phyloP scores from a whole-genome alignment of 2,113 vertebrate species.

The Ceyx margarethae region DNA sequence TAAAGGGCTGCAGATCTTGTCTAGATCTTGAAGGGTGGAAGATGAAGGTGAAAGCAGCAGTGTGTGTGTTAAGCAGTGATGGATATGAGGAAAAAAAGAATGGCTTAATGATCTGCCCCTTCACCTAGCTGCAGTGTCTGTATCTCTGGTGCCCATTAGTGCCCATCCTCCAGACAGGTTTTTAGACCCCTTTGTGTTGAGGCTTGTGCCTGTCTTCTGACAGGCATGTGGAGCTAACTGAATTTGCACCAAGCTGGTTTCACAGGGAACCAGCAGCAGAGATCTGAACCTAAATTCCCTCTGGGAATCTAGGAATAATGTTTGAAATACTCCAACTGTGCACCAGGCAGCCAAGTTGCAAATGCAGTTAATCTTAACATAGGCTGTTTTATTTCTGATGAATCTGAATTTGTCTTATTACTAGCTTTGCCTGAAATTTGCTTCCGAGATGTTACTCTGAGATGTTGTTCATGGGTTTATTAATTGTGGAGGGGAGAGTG shows the following conservation, averaged over 20 bases:
- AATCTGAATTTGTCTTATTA: neutral
- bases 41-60: neutral
- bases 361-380: constrained; percentile 7
- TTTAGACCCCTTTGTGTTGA: accelerated
- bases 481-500: neutral
- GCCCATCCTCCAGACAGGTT: neutral
- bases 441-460: neutral
- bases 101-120: neutral
- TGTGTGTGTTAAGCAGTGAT: neutral
- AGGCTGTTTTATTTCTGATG: neutral
- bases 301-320: neutral
- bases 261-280: neutral
- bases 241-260: neutral
- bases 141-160: neutral
- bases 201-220: neutral
- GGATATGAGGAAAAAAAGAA: no score
- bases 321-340: neutral
- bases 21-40: neutral
- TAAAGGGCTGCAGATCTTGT: neutral
- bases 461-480: neutral
- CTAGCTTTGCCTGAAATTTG: neutral
- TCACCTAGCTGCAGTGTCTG: neutral
- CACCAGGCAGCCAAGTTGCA: neutral
- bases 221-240: neutral
- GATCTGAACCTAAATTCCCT: neutral